These are phyloP conservation scores for Synanthedon formicaeformis DNA, from an alignment of 2,888 invertebrate genomes.

Conservation along the genomic window DNA sequence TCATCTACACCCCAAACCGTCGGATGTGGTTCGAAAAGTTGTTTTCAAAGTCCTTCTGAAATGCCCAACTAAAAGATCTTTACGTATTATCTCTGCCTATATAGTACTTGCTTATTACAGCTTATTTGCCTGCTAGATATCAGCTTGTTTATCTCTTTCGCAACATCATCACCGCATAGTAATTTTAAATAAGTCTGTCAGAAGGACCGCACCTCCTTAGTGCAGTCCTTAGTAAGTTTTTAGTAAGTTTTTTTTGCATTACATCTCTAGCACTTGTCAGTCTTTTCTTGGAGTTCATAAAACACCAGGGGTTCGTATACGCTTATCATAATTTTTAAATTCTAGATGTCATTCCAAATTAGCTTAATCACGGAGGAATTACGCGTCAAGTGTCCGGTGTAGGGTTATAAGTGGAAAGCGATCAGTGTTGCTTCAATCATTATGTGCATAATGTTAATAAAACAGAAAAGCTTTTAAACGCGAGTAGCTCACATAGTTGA, in stretches of 20 bases:
- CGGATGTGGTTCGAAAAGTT: too few species aligned
- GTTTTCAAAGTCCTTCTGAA: too few species aligned
- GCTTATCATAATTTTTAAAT: slow-evolving; percentile 9
- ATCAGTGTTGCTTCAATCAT: slow-evolving; percentile 48
- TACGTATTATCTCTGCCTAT: background rate
- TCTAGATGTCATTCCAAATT: slow-evolving; percentile 10
- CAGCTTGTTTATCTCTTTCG: slow-evolving; percentile 5
- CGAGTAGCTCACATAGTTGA: slow-evolving; percentile 42
- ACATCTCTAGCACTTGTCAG: slow-evolving; percentile 39
- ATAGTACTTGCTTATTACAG: background rate
- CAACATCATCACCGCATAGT: slow-evolving; percentile 5
- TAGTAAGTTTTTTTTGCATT: slow-evolving; percentile 34
- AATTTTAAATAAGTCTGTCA: background rate
- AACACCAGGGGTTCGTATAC: slow-evolving; percentile 30
- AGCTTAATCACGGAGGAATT: slow-evolving; percentile 22
- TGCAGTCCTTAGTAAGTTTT: too few species aligned
- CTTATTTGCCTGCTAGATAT: background rate
- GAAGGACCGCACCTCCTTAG: too few species aligned
- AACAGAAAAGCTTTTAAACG: slow-evolving; percentile 29
- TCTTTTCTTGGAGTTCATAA: slow-evolving; percentile 18
- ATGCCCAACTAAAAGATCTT: background rate
- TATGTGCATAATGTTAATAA: slow-evolving; percentile 25
- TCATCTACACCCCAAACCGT: too few species aligned
- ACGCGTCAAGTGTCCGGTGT: background rate
- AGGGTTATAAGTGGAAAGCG: slow-evolving; percentile 12